Base-by-base conservation (phyloP, 2,113 vertebrate genomes). In the Sus scrofa region DNA sequence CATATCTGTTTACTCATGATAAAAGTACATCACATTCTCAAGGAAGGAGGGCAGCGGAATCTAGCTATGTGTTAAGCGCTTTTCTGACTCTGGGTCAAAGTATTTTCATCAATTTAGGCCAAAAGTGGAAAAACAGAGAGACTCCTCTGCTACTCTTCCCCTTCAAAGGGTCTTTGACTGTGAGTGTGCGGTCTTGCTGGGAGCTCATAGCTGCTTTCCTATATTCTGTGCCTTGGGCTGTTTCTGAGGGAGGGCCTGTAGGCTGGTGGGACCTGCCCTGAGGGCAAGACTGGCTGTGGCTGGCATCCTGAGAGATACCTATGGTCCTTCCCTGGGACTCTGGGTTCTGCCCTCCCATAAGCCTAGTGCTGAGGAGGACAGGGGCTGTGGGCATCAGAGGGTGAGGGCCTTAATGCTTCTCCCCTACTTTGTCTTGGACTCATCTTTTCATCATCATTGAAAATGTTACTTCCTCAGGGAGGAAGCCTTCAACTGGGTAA, bases 21-120 rank as follows among this genome's bases (percentile, higher is more conserved):
- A 96, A 86, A 85, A 91, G 7, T 6, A 67, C 32, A 37, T 65
- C 52, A 15, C 19, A 15, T 87, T 92, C 73, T 86, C 70, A 73
- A 86, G 95, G 60, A 86, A 85, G 44, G 92, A 75, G 90, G 54
- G 86, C 60, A 85, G 24, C 44, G 79, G 89, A 75, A 84, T 37
- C 52, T 89, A 34, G 88, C 74, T 86, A 62, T 39, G 1, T n/a
- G 88, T 56, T 89, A 94, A 93, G 78, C 2, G 37, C 32, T 87
- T 81, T 56, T 78, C 54, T 87, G 68, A 96, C 54, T 87, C 81
- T 71, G 26, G 44, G 54, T 87, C 50, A 68, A 91, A 89, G n/a
- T 89, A 78, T 58, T 73, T 83, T 71, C 68, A 93, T 70, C 32
- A 63, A 71, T 27, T 78, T 50, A 73, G 65, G 44, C 67, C 82